Conservation (phyloP, 2,113 vertebrate genomes). For the Regulus satrapa region DNA sequence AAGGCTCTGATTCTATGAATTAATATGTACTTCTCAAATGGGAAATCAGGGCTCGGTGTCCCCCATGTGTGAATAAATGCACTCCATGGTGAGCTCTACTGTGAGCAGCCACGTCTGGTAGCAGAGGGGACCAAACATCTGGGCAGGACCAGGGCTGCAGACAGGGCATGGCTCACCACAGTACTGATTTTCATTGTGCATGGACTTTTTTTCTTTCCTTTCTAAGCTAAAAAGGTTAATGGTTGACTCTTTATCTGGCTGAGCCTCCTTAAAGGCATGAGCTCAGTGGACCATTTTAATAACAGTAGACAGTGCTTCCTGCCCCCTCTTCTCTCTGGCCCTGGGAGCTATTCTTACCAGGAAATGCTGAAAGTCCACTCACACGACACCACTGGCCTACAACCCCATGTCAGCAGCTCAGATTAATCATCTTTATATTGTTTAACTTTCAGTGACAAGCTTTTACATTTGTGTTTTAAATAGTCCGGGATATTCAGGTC, state of each 20-base stretch:
- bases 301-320: conserved; percentile 17
- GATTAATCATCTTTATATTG: background rate
- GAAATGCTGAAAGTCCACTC: background rate
- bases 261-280: conserved; percentile 32
- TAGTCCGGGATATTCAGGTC: background rate
- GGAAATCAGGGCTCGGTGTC: fast-evolving
- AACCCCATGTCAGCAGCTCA: background rate
- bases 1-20: background rate
- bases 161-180: background rate
- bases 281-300: conserved; percentile 52
- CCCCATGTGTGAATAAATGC: fast-evolving
- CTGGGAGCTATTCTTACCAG: conserved; percentile 9
- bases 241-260: background rate
- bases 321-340: background rate
- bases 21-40: background rate
- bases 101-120: background rate
- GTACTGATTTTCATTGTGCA: background rate
- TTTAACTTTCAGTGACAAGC: conserved; percentile 2
- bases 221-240: conserved; percentile 14
- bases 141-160: background rate
- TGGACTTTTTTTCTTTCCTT: background rate
- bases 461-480: conserved; percentile 1
- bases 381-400: background rate
- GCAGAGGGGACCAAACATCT: background rate
- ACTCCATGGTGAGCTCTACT: fast-evolving